These are phyloP conservation scores for Diploscapter pachys DNA, from an alignment of 1,140 invertebrate species.

Conservation along the genomic window DNA sequence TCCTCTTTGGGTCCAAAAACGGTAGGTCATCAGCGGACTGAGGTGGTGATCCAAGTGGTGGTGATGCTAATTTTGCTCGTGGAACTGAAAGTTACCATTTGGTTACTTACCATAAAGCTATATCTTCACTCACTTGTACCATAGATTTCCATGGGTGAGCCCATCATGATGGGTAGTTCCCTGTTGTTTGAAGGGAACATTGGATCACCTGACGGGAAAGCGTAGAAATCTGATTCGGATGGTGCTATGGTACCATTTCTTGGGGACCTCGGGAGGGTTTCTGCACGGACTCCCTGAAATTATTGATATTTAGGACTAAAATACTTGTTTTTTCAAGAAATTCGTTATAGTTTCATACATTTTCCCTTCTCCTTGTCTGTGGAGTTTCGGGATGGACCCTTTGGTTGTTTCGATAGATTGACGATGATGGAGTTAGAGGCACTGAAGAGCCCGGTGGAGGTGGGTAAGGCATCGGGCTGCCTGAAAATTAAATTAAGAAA, in stretches of 20 bases:
- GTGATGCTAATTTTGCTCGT: constrained; percentile 18
- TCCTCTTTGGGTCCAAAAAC: constrained; percentile 35
- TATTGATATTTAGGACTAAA: not conserved
- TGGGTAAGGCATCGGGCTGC: constrained; percentile 32
- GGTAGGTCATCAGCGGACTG: constrained; percentile 30
- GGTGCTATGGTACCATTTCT: too few relatives aligned
- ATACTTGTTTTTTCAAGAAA: not conserved
- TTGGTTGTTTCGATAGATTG: constrained; percentile 19
- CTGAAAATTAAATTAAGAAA: constrained; percentile 37
- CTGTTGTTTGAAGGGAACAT: constrained; percentile 3
- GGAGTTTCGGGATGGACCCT: constrained; percentile 5
- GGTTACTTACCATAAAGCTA: not conserved
- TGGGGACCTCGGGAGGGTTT: too few relatives aligned
- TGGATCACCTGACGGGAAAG: constrained; percentile 2
- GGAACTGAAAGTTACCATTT: constrained; percentile 18
- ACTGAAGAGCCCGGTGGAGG: constrained; percentile 36
- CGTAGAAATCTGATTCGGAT: too few relatives aligned
- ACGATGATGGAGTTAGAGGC: constrained; percentile 33
- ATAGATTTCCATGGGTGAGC: constrained; percentile 19
- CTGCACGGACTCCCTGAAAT: too few relatives aligned
- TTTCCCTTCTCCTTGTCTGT: constrained; percentile 2
- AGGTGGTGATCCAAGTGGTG: constrained; percentile 15
- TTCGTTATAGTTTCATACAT: not conserved
- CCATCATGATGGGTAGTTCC: constrained; percentile 18
- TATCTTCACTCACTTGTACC: constrained; percentile 5